These are phyloP conservation scores for Drosophila subobscura DNA, from an alignment of 1,140 invertebrate species.

Conservation along the genomic window DNA sequence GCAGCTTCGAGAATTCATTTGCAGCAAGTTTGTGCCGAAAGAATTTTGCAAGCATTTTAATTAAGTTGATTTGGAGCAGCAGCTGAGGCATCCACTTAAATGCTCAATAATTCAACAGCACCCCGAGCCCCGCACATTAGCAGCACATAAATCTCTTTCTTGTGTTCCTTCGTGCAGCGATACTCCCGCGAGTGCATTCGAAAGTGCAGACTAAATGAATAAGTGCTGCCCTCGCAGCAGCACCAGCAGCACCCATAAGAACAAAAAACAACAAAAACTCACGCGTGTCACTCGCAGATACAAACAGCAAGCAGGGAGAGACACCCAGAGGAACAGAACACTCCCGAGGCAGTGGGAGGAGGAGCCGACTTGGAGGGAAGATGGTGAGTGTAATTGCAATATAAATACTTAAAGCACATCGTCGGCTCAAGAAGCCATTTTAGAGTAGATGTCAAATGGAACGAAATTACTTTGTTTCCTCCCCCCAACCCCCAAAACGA, in stretches of 20 bases:
- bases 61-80: slow-evolving; percentile 22
- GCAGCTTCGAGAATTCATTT: slow-evolving; percentile 17
- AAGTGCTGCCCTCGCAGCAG: slow-evolving; percentile 7
- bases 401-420: slow-evolving; percentile 59
- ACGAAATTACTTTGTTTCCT: slow-evolving; percentile 57
- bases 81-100: neutral
- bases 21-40: neutral
- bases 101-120: too few species aligned
- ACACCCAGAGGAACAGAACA: neutral
- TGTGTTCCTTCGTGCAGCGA: neutral
- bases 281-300: slow-evolving; percentile 17
- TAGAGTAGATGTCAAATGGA: slow-evolving; percentile 52
- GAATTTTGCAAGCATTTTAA: slow-evolving; percentile 16
- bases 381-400: slow-evolving; percentile 63
- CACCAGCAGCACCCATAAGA: too few species aligned
- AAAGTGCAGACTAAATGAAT: slow-evolving; percentile 40
- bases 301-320: slow-evolving; percentile 2
- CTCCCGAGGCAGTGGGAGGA: neutral
- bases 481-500: too few species aligned
- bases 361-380: slow-evolving; percentile 8
- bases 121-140: neutral
- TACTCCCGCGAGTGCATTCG: slow-evolving; percentile 24
- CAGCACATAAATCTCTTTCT: slow-evolving; percentile 12
- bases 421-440: slow-evolving; percentile 52
- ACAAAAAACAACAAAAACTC: slow-evolving; percentile 4